Evolutionary conservation across 2,888 invertebrate genomes (phyloP).

Genomic region (Papilio protenor): DNA sequence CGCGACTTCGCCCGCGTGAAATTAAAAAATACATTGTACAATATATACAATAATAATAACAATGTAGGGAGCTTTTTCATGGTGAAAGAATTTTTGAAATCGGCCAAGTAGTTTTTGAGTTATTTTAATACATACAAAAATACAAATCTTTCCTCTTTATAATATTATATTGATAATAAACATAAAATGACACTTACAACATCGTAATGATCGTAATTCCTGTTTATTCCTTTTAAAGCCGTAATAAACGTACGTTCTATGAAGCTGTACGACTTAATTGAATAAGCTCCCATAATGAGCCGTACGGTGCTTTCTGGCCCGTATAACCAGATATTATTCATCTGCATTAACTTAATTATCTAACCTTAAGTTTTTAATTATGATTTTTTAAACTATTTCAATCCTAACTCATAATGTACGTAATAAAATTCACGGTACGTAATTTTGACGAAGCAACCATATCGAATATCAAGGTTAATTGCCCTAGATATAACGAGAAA

Average conservation of each 20-base stretch:
- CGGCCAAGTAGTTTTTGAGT: too few relatives aligned
- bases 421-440: constrained; percentile 38
- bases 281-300: not conserved
- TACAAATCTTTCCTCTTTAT: too few relatives aligned
- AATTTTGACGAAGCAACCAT: constrained; percentile 38
- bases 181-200: not conserved
- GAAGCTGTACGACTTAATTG: not conserved
- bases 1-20: too few relatives aligned
- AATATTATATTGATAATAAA: not conserved
- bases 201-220: not conserved
- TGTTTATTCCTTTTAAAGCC: not conserved
- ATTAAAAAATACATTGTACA: too few relatives aligned
- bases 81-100: too few relatives aligned
- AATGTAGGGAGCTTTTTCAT: too few relatives aligned
- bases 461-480: constrained; percentile 58
- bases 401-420: constrained; percentile 27
- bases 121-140: too few relatives aligned
- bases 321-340: constrained; percentile 18
- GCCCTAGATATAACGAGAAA: constrained; percentile 50
- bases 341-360: constrained; percentile 39
- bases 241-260: not conserved
- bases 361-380: constrained; percentile 24
- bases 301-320: constrained; percentile 12
- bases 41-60: too few relatives aligned
- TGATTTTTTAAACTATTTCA: constrained; percentile 34